phyloP scores from a whole-genome alignment of 2,797 vertebrate genomes.

The Octomys mimax region DNA sequence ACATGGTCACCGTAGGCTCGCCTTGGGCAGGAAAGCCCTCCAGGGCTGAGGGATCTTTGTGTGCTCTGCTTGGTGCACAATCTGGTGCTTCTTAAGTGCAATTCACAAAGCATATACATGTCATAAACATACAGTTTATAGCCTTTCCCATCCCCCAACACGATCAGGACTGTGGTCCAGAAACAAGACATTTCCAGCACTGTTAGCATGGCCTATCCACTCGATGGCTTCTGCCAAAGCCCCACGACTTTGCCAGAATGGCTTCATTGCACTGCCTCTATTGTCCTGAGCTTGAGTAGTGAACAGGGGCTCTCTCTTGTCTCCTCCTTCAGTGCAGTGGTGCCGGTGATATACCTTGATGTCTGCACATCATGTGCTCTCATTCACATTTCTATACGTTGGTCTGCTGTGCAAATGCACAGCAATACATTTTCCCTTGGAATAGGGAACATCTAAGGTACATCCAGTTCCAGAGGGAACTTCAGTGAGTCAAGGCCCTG shows the following conservation, averaged over 20 bases:
- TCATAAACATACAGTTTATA: not conserved
- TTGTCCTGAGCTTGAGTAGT: not conserved
- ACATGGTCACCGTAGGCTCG: not conserved
- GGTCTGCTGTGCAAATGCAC: not conserved
- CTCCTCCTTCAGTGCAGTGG: not conserved
- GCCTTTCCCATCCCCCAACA: not conserved
- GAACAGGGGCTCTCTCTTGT: not conserved
- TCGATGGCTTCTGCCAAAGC: not conserved
- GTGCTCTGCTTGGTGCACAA: not conserved
- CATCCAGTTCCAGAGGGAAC: not conserved
- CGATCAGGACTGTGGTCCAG: not conserved
- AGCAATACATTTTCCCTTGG: not conserved
- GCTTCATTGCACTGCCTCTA: not conserved
- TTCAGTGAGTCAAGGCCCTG: no score
- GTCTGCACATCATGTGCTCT: not conserved
- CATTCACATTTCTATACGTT: not conserved
- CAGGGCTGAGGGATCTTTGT: no score
- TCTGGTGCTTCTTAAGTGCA: not conserved
- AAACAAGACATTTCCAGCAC: not conserved
- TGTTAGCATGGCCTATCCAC: not conserved
- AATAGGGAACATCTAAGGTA: not conserved
- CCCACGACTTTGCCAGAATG: not conserved
- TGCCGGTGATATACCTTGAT: not conserved
- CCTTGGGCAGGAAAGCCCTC: not conserved
- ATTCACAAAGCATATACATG: not conserved